Evolutionary conservation across 1,140 invertebrate species (phyloP), one percentile per base, ranked within the genome.

Genomic region (Drepana arcuata): DNA sequence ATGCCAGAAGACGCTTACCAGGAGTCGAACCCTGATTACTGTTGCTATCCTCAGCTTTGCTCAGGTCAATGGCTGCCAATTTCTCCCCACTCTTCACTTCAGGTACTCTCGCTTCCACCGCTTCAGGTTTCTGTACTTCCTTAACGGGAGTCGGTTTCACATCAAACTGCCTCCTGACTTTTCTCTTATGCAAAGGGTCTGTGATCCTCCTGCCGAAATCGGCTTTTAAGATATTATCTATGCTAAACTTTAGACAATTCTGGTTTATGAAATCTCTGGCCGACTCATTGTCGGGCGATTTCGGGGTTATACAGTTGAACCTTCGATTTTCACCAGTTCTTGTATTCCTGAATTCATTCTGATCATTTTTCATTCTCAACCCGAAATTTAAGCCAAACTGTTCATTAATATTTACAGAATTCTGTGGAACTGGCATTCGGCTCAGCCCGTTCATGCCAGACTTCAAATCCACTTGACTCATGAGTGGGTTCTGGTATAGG

Each of bases 161-260:
- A 29, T 74, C 70, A 36, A 47, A 62, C 28, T 63, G 69, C 36
- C 58, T 58, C 28, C 72, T 79, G 29, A 63, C 61, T 41, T 77
- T 90, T 34, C 88, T 85, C 42, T 89, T 86, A 25, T 87, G 86
- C 35, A 90, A 84, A 6, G 89, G 88, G 74, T 91, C 89, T 1
- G 90, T 90, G 7, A 92, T 89, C 15, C 90, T 59, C 14, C 90
- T 85, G 0, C 94, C 94, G 49, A 96, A 96, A 67, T 95, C 93
- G 0, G 93, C 93, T 67, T 95, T 94, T 4, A 96, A 78, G 38
- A 96, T 96, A 81, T 95, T 95, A 61, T 95, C 94, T 77, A 96
- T 96, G 48, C 93, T 95, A 82, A 96, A 96, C 57, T 95, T 95
- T 0, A 96, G 73, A 47, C 86, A 87, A 7, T 85, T 83, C 39